A percentile compares a stretch with the other conserved stretches of the same genome.
Conservation (phyloP, 1,140 invertebrate genomes). For the Leptopilina boulardi region DNA sequence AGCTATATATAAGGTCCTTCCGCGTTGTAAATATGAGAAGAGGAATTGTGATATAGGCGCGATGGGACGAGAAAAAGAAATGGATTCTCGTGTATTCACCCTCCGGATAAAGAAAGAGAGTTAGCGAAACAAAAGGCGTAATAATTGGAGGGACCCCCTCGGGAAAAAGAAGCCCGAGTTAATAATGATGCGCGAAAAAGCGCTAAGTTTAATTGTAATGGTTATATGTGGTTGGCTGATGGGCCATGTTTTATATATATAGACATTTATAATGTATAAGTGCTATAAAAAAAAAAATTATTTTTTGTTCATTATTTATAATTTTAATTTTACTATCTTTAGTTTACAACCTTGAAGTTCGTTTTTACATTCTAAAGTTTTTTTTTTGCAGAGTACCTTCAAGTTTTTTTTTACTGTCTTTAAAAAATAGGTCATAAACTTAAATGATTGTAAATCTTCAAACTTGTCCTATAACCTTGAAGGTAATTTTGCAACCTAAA, state of each 20-base stretch:
- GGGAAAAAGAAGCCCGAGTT: slow-evolving; percentile 56
- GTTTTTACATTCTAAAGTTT: too few species aligned
- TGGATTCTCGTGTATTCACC: slow-evolving; percentile 53
- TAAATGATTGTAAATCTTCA: too few species aligned
- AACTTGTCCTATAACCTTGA: too few species aligned
- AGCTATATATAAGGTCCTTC: slow-evolving; percentile 4
- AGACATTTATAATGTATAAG: too few species aligned
- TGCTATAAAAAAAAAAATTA: too few species aligned
- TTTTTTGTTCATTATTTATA: too few species aligned
- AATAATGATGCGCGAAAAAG: slow-evolving; percentile 69
- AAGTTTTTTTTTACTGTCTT: too few species aligned
- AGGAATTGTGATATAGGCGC: slow-evolving; percentile 52
- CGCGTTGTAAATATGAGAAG: slow-evolving; percentile 42
- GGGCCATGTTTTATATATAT: slow-evolving; percentile 54
- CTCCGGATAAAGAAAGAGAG: slow-evolving; percentile 39
- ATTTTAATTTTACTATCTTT: too few species aligned
- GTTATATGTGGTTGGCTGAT: slow-evolving; percentile 64
- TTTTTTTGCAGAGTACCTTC: too few species aligned
- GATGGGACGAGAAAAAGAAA: slow-evolving; percentile 59
- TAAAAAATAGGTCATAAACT: too few species aligned
- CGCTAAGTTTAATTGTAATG: slow-evolving; percentile 71
- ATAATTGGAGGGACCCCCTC: slow-evolving; percentile 69
- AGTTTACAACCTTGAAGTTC: too few species aligned
- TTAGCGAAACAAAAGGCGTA: slow-evolving; percentile 70
- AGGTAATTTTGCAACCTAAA: too few species aligned